Conservation (phyloP, 1,140 invertebrate genomes). For the Acromyrmex heyeri region DNA sequence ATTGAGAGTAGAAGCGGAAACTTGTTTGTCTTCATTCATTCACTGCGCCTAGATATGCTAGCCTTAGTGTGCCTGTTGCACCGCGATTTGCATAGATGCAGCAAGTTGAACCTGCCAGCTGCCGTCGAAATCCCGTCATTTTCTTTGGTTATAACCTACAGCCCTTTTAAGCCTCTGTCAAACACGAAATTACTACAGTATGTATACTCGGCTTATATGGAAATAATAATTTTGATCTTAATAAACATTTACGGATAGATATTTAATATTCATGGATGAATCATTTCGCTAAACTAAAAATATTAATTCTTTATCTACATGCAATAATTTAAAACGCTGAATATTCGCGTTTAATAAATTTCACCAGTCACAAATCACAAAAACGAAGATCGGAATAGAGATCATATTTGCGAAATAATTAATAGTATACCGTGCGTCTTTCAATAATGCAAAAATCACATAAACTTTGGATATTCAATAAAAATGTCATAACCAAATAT, state of each 20-base stretch:
- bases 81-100: conserved; percentile 46
- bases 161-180: background rate
- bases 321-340: background rate
- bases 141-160: conserved; percentile 1
- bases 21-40: conserved; percentile 45
- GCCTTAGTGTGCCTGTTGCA: conserved; percentile 32
- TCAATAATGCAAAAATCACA: conserved; percentile 15
- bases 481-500: conserved; percentile 6
- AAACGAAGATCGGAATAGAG: background rate
- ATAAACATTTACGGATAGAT: background rate
- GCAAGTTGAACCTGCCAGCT: background rate
- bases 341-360: background rate
- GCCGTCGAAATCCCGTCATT: background rate
- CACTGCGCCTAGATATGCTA: conserved; percentile 2
- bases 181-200: background rate
- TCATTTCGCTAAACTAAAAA: background rate
- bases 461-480: background rate
- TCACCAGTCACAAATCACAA: background rate
- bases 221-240: conserved; percentile 20
- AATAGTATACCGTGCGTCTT: background rate
- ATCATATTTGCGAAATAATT: background rate
- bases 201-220: too few relatives aligned
- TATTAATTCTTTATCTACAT: background rate
- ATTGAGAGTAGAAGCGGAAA: conserved; percentile 78
- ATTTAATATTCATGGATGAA: background rate